Conservation (phyloP, 2,113 vertebrate species). For the Sapayoa aenigma region DNA sequence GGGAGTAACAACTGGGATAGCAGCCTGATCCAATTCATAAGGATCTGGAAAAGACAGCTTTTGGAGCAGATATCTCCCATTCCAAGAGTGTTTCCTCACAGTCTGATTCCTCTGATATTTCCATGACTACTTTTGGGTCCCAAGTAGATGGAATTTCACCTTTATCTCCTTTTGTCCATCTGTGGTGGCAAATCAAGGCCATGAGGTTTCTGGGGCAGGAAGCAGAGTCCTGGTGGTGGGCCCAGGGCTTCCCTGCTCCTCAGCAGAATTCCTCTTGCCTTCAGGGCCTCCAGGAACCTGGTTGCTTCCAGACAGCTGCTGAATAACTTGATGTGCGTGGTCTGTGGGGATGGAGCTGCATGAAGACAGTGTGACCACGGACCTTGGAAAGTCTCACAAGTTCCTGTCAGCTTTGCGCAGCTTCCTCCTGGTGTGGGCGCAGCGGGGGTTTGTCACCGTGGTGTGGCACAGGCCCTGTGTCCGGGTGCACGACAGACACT, state of each 20-base stretch:
- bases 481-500: neutral
- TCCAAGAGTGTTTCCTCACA: neutral
- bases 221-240: neutral
- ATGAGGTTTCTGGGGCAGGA: neutral
- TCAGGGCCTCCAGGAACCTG: too few relatives aligned
- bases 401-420: neutral
- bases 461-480: neutral
- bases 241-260: neutral
- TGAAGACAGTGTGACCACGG: neutral
- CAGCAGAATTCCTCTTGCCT: neutral
- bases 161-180: neutral
- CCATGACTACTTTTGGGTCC: neutral
- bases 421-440: neutral
- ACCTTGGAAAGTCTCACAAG: neutral
- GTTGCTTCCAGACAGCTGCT: neutral
- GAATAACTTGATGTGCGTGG: accelerated
- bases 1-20: neutral
- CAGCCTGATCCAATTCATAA: neutral
- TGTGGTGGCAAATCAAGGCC: accelerated
- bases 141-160: neutral
- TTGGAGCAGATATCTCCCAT: neutral
- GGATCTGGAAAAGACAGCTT: neutral
- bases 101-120: neutral
- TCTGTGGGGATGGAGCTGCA: neutral
- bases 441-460: accelerated